phyloP scores from a whole-genome alignment of 2,888 invertebrate species.

The Rhamphomyia laevipes region DNA sequence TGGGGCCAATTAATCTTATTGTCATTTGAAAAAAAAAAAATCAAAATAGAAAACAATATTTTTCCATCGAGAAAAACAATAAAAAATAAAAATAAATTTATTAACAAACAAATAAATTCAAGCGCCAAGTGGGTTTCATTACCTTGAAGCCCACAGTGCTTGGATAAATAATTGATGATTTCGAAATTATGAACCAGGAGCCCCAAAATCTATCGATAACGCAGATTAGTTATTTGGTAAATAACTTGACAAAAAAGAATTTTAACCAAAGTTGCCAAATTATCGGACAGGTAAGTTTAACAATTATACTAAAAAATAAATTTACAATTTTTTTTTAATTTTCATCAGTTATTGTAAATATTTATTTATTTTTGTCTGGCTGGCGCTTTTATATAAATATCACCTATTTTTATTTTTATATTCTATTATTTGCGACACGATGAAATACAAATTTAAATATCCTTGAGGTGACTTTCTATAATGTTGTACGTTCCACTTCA shows the following conservation, averaged over 20 bases:
- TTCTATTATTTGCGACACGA: no score
- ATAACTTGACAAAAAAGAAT: slow-evolving; percentile 92
- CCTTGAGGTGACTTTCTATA: no score
- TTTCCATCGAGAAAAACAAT: neutral
- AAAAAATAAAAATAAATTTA: neutral
- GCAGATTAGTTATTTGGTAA: slow-evolving; percentile 96
- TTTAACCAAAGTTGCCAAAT: slow-evolving; percentile 81
- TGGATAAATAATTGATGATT: slow-evolving; percentile 46
- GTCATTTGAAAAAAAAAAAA: neutral
- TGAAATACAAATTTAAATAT: no score
- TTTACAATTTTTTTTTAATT: no score
- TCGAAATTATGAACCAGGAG: slow-evolving; percentile 96
- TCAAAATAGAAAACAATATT: neutral
- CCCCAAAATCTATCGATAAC: slow-evolving; percentile 96
- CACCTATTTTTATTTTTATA: no score
- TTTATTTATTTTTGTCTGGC: no score
- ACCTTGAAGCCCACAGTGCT: slow-evolving; percentile 81
- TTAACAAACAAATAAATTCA: slow-evolving; percentile 11
- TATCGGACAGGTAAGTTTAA: slow-evolving; percentile 67
- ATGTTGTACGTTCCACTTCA: neutral
- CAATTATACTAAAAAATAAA: slow-evolving; percentile 11
- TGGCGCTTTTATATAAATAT: neutral
- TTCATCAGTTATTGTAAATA: no score
- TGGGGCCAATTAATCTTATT: neutral
- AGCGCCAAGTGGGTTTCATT: slow-evolving; percentile 15